Evolutionary conservation across 2,797 vertebrate species (phyloP), one percentile per base, ranked within the genome.

Genomic region (Silurus aristotelis): DNA sequence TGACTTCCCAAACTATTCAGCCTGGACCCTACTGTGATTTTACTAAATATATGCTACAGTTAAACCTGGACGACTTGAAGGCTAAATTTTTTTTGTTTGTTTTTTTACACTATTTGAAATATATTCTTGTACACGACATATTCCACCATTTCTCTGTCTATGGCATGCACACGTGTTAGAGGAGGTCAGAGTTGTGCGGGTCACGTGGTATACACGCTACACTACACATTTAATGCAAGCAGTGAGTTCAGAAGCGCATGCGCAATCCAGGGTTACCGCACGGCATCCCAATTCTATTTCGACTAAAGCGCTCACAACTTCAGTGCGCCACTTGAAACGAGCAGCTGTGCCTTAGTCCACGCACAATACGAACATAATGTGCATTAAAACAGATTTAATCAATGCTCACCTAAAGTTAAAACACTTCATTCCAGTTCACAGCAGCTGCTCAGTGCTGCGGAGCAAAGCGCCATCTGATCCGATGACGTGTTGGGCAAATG

Each of bases 371-470:
- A 17, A 7, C 9, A 46, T 22, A 48, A 25, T 27, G 13, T 48
- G 10, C 38, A 64, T 19, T n/a, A 66, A 48, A 48, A 14, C 6
- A 17, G 60, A 27, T 64, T 63, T 8, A 48, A 48, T 63, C 38
- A 63, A 6, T 46, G n/a, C 58, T 79, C 60, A 79, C 58, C 76
- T 25, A 43, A n/a, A 63, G 15, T 79, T 7, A 79, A 17, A 79
- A 46, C 19, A 61, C 5, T 46, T 63, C 15, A 20, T 12, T 60
- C 8, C 25, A 20, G 31, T 43, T 14, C 56, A 63, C 13, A 25
- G 6, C 20, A 15, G 31, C 31, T 15, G 25, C 17, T 31, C 25
- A 19, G 0, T 27, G 6, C 8, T 20, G 58, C 27, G 20, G 19
- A 1, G 19, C 76, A 58, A 14, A n/a, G 31, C 58, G 31, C 43